Evolutionary conservation across 1,140 invertebrate species (phyloP).

Genomic region (Diabrotica undecimpunctata): DNA sequence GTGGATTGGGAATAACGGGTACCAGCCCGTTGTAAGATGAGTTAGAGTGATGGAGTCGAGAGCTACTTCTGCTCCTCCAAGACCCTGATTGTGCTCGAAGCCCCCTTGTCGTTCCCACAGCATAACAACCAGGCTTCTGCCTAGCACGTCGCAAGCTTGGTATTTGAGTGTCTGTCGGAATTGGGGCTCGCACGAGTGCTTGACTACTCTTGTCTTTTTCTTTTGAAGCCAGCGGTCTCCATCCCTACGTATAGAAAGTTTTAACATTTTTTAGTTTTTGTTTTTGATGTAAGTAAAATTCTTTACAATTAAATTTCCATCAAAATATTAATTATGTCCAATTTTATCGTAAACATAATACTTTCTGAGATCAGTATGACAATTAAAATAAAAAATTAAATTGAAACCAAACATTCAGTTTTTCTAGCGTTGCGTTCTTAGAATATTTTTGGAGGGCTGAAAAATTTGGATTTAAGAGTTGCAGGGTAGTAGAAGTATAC

Average conservation of each 20-base stretch:
- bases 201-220: slow-evolving; percentile 76
- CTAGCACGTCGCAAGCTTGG: slow-evolving; percentile 78
- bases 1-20: slow-evolving; percentile 80
- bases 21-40: slow-evolving; percentile 79
- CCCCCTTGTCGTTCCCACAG: slow-evolving; percentile 84
- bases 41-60: slow-evolving; percentile 75
- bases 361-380: too few species aligned
- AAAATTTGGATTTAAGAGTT: too few species aligned
- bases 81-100: slow-evolving; percentile 81
- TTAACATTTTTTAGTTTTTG: neutral
- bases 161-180: slow-evolving; percentile 88
- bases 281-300: too few species aligned
- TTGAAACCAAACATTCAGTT: too few species aligned
- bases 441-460: too few species aligned
- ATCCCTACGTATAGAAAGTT: slow-evolving; percentile 54
- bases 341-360: too few species aligned
- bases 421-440: too few species aligned
- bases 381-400: too few species aligned
- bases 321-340: too few species aligned
- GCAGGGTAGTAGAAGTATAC: too few species aligned
- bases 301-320: too few species aligned
- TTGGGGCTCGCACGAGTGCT: slow-evolving; percentile 74
- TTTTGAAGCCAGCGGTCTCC: slow-evolving; percentile 84
- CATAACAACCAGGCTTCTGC: slow-evolving; percentile 76
- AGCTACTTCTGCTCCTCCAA: slow-evolving; percentile 76